Evolutionary conservation across 2,797 vertebrate species (phyloP).

Genomic region (Hippocampus kuda): DNA sequence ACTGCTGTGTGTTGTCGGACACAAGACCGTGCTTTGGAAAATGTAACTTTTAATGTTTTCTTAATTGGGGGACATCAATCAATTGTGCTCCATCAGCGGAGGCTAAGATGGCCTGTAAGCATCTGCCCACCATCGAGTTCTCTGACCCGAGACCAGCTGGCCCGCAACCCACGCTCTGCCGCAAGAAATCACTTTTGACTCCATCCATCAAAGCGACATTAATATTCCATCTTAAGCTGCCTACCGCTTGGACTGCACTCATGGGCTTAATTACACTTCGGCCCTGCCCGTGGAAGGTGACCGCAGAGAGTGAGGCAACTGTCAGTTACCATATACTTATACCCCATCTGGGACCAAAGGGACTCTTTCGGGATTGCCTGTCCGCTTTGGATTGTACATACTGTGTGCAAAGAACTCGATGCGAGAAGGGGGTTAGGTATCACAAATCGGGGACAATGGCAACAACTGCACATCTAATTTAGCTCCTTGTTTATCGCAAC

Average conservation of each 20-base stretch:
- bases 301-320: conserved; percentile 51
- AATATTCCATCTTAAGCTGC: conserved; percentile 64
- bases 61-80: conserved; percentile 72
- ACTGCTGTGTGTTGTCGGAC: conserved; percentile 48
- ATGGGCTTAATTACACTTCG: conserved; percentile 62
- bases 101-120: conserved; percentile 55
- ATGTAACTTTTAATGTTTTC: conserved; percentile 64
- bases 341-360: conserved; percentile 57
- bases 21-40: conserved; percentile 57
- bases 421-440: conserved; percentile 56
- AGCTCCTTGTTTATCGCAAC: conserved; percentile 72
- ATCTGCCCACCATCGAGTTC: conserved; percentile 55
- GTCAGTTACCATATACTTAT: conserved; percentile 67
- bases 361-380: conserved; percentile 51
- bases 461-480: conserved; percentile 79
- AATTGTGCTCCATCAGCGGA: conserved; percentile 65
- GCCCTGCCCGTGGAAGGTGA: conserved; percentile 53
- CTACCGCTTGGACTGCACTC: conserved; percentile 51
- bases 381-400: conserved; percentile 44
- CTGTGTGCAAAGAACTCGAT: conserved; percentile 37
- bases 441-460: conserved; percentile 71
- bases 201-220: conserved; percentile 74
- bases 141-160: conserved; percentile 68
- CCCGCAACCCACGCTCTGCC: conserved; percentile 62
- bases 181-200: conserved; percentile 74